Percentiles rank a stretch among this genome's conserved stretches.
Conservation (phyloP, 2,113 vertebrate species). For the Phrynosoma blainvillii region DNA sequence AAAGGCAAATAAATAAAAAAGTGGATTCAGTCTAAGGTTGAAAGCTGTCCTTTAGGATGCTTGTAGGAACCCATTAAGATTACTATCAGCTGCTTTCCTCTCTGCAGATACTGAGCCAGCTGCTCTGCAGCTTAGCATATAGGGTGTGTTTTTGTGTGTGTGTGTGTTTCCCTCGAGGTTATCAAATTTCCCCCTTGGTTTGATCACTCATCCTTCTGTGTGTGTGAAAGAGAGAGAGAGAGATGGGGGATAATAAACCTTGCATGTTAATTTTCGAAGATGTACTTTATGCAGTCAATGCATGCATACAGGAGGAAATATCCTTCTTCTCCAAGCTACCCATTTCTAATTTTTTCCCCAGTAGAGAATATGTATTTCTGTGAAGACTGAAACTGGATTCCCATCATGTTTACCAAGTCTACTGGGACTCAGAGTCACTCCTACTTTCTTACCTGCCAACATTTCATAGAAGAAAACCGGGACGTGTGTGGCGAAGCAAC, state of each 20-base stretch:
- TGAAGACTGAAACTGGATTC: too few species aligned
- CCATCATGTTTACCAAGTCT: too few species aligned
- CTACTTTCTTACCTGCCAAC: too few species aligned
- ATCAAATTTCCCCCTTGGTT: conserved; percentile 7
- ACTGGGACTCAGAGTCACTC: too few species aligned
- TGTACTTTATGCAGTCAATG: too few species aligned
- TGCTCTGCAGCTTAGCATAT: neutral
- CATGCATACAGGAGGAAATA: too few species aligned
- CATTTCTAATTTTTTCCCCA: neutral
- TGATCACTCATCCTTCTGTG: neutral
- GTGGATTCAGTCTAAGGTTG: neutral
- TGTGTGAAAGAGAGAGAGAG: too few species aligned
- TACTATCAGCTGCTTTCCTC: neutral
- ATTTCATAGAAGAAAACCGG: too few species aligned
- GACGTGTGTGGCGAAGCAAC: too few species aligned
- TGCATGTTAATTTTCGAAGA: neutral
- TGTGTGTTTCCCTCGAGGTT: neutral
- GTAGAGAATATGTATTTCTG: neutral
- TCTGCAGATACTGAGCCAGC: neutral
- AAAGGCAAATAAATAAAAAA: neutral
- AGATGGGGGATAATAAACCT: neutral
- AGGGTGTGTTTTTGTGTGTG: neutral
- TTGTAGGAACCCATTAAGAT: conserved; percentile 13
- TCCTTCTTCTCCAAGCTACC: too few species aligned
- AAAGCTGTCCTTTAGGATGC: neutral